A percentile compares a stretch with the other conserved stretches of the same genome.
These are phyloP conservation scores for Leptopilina boulardi DNA, from an alignment of 1,140 invertebrate genomes.

Conservation along the genomic window DNA sequence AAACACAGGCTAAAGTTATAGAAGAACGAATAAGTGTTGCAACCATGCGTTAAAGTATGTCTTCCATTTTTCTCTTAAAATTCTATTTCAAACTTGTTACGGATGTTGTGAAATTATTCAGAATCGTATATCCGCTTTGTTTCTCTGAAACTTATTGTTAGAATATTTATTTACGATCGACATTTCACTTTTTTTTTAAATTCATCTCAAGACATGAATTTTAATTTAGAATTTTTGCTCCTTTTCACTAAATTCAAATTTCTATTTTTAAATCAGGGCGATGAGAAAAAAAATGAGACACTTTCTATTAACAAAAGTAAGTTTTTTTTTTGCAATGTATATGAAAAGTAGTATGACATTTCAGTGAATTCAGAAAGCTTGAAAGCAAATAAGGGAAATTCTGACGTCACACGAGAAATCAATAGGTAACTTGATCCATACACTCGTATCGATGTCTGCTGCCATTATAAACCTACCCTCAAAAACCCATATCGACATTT, in stretches of 20 bases:
- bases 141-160: neutral
- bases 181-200: neutral
- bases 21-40: neutral
- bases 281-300: too few species aligned
- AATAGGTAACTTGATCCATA: conserved; percentile 34
- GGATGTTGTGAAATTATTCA: conserved; percentile 6
- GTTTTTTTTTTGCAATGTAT: neutral
- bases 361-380: neutral
- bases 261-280: too few species aligned
- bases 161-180: neutral
- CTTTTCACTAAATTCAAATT: too few species aligned
- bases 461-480: conserved; percentile 44
- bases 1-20: neutral
- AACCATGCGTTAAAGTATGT: neutral
- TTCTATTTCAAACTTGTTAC: neutral
- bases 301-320: too few species aligned
- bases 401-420: conserved; percentile 1
- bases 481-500: conserved; percentile 36
- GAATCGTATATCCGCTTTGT: conserved; percentile 7
- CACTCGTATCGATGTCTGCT: conserved; percentile 40
- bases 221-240: too few species aligned
- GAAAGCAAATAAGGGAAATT: conserved; percentile 6
- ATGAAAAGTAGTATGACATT: neutral
- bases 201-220: too few species aligned
- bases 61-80: neutral